A percentile compares a stretch with the other conserved stretches of the same genome.
Conservation (phyloP, 2,113 vertebrate genomes). For the Saguinus imperator region DNA sequence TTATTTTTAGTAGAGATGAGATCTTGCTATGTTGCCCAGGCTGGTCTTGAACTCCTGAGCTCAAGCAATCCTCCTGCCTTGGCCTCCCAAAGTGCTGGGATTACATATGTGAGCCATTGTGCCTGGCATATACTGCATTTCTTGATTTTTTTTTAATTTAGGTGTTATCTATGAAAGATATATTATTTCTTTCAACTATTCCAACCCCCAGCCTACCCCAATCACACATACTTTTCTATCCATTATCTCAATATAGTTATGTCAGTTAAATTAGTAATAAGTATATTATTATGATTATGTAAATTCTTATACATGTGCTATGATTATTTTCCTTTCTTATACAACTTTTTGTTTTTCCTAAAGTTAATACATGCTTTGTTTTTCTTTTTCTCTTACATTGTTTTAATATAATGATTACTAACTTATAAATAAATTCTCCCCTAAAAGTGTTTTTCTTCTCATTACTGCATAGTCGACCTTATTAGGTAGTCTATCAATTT, state of each 20-base stretch:
- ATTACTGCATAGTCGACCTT: not conserved
- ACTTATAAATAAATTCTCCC: not conserved
- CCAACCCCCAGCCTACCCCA: not conserved
- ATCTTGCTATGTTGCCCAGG: not conserved
- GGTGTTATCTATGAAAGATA: not conserved
- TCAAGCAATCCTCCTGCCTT: not conserved
- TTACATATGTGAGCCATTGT: not conserved
- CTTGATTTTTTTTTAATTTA: not conserved
- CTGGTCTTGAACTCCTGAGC: not conserved
- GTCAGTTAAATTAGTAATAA: not conserved
- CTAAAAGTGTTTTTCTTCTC: not conserved
- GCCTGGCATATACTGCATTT: not conserved
- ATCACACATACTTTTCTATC: not conserved
- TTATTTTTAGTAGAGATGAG: not conserved
- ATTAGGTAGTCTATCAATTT: not conserved
- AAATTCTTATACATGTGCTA: not conserved
- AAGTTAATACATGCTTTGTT: not conserved
- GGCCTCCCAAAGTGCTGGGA: not conserved
- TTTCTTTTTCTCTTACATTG: constrained; percentile 35
- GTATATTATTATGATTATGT: not conserved
- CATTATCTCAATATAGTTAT: not conserved
- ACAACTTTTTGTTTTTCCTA: not conserved
- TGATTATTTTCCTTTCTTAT: not conserved
- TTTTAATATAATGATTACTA: constrained; percentile 37
- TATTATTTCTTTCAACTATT: not conserved